phyloP scores from a whole-genome alignment of 2,888 invertebrate genomes.

The Hypomecis atomaria region DNA sequence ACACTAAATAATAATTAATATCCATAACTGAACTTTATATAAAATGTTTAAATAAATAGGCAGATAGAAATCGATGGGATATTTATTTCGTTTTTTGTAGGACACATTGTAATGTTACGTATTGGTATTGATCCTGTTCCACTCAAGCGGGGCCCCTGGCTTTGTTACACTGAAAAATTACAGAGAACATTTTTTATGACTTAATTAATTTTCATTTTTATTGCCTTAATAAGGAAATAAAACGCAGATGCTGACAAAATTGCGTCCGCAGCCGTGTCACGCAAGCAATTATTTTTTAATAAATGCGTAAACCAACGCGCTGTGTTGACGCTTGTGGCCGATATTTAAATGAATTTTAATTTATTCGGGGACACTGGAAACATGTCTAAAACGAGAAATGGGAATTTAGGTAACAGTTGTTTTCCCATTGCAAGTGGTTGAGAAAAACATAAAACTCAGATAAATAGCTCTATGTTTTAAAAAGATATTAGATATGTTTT shows the following conservation, averaged over 20 bases:
- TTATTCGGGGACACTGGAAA: conserved; percentile 13
- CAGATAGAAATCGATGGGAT: too few relatives aligned
- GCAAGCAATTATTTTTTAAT: conserved; percentile 16
- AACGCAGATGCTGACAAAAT: not conserved
- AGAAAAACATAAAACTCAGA: not conserved
- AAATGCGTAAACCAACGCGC: conserved; percentile 8
- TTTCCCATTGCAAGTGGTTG: not conserved
- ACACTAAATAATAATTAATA: too few relatives aligned
- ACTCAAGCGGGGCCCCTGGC: too few relatives aligned
- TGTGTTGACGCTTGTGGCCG: conserved; percentile 4
- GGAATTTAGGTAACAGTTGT: not conserved
- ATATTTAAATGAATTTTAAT: conserved; percentile 19
- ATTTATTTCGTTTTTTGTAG: too few relatives aligned
- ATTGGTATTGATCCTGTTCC: too few relatives aligned
- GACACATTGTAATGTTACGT: too few relatives aligned
- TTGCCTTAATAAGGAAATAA: not conserved
- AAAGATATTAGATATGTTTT: not conserved
- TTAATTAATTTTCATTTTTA: not conserved
- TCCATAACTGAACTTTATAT: too few relatives aligned
- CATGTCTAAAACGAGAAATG: conserved; percentile 1
- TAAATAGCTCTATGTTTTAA: not conserved
- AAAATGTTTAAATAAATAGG: too few relatives aligned
- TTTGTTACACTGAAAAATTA: too few relatives aligned
- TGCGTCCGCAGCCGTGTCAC: conserved; percentile 4
- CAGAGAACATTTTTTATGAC: too few relatives aligned